Evolutionary conservation across 2,113 vertebrate species (phyloP).

Genomic region (Pycnonotus jocosus): DNA sequence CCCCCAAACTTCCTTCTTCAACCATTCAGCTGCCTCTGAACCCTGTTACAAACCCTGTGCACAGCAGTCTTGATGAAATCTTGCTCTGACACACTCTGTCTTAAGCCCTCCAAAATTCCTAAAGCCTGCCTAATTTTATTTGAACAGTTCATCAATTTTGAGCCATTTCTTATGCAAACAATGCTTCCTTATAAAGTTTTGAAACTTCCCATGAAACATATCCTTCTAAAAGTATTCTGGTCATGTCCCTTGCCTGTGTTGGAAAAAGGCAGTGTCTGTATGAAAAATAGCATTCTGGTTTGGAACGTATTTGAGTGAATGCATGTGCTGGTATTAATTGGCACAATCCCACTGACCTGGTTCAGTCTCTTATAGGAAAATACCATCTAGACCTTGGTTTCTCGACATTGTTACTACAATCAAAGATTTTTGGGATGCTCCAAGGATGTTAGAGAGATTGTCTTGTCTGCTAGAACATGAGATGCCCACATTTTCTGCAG

Average conservation of each 20-base stretch:
- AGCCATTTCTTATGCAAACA: background rate
- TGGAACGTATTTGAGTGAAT: background rate
- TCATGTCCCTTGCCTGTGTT: background rate
- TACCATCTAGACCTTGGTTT: background rate
- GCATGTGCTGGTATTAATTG: background rate
- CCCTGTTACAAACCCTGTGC: background rate
- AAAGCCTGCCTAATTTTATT: background rate
- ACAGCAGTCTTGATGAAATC: background rate
- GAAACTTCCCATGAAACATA: background rate
- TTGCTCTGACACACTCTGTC: background rate
- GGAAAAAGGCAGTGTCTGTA: background rate
- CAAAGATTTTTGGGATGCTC: background rate
- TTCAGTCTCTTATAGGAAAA: background rate
- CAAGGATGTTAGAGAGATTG: background rate
- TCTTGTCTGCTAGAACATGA: background rate
- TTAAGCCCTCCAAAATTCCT: background rate
- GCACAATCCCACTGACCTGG: background rate
- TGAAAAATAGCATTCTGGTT: background rate
- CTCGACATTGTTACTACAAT: background rate
- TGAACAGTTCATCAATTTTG: background rate
- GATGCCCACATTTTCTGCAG: background rate
- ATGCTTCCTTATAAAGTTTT: background rate
- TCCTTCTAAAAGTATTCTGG: background rate
- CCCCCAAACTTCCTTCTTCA: constrained; percentile 24
- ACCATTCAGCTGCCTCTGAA: background rate